These are phyloP conservation scores for Auanema sp. DNA, from an alignment of 2,888 invertebrate genomes.

Conservation along the genomic window DNA sequence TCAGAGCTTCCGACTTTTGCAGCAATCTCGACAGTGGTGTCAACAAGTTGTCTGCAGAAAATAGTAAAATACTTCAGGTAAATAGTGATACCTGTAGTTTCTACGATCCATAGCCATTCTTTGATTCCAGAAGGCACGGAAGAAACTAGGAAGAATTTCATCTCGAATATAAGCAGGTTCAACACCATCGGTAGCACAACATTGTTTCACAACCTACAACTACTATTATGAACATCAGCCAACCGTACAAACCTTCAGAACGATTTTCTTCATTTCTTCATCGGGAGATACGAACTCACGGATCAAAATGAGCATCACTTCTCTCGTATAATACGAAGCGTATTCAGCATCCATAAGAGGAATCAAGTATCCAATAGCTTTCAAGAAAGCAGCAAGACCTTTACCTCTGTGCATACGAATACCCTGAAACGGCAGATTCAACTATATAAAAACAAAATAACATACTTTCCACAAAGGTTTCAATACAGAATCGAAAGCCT, in stretches of 20 bases:
- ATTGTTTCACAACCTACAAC: slow-evolving; percentile 98
- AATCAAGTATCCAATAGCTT: slow-evolving; percentile 98
- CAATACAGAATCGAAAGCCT: slow-evolving; percentile 97
- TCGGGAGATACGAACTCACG: slow-evolving; percentile 99
- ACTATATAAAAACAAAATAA: background rate
- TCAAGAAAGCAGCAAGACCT: slow-evolving; percentile 96
- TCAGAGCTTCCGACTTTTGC: slow-evolving; percentile 99
- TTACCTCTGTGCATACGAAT: slow-evolving; percentile 81
- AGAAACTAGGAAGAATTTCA: slow-evolving; percentile 74
- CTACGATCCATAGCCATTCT: slow-evolving; percentile 97
- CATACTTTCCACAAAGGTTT: slow-evolving; percentile 94
- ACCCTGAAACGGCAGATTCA: slow-evolving; percentile 66
- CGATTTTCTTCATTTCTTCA: slow-evolving; percentile 99
- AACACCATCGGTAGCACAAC: slow-evolving; percentile 99
- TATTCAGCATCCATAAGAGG: slow-evolving; percentile 97
- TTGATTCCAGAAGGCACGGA: slow-evolving; percentile 88
- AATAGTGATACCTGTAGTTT: slow-evolving; percentile 78
- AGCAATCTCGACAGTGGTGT: slow-evolving; percentile 99
- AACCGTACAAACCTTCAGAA: slow-evolving; percentile 79
- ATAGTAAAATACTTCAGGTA: background rate
- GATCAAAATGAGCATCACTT: slow-evolving; percentile 97
- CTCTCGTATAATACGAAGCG: slow-evolving; percentile 97
- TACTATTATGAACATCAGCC: background rate
- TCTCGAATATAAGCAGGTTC: slow-evolving; percentile 99
- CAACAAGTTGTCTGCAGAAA: slow-evolving; percentile 73